Conservation (phyloP, 2,888 invertebrate genomes). For the Sylvicola fuscatus region DNA sequence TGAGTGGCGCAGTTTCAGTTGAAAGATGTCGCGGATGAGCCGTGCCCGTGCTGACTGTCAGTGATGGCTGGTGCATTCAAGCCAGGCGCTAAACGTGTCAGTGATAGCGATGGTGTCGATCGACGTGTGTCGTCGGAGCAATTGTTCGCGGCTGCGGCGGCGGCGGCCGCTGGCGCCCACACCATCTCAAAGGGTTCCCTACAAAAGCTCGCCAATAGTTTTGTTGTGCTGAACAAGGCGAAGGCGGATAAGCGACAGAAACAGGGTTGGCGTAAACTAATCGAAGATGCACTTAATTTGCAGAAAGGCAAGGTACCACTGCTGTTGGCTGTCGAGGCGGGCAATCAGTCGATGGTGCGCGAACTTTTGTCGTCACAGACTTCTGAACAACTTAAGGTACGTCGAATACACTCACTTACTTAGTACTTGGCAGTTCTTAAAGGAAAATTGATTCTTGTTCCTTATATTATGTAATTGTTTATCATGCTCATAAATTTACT, state of each 20-base stretch:
- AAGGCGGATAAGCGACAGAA: slow-evolving; percentile 28
- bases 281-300: slow-evolving; percentile 33
- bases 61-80: too few relatives aligned
- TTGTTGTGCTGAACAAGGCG: slow-evolving; percentile 31
- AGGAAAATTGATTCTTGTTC: background rate
- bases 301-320: slow-evolving; percentile 88
- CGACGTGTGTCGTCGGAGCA: too few relatives aligned
- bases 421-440: background rate
- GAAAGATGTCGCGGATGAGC: too few relatives aligned
- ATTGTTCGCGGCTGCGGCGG: too few relatives aligned
- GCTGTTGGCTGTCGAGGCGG: slow-evolving; percentile 82
- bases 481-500: background rate
- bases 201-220: slow-evolving; percentile 28
- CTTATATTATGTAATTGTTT: background rate
- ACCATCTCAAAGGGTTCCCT: slow-evolving; percentile 11
- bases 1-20: too few relatives aligned
- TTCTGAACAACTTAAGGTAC: slow-evolving; percentile 64
- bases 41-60: too few relatives aligned
- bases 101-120: too few relatives aligned
- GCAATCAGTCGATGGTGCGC: slow-evolving; percentile 87
- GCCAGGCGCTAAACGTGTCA: too few relatives aligned
- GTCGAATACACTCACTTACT: slow-evolving; percentile 7
- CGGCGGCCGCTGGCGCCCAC: too few relatives aligned
- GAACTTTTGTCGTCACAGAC: slow-evolving; percentile 77
- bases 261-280: slow-evolving; percentile 30